Evolutionary conservation across 2,888 invertebrate species (phyloP).

Genomic region (Sylvicola fuscatus): DNA sequence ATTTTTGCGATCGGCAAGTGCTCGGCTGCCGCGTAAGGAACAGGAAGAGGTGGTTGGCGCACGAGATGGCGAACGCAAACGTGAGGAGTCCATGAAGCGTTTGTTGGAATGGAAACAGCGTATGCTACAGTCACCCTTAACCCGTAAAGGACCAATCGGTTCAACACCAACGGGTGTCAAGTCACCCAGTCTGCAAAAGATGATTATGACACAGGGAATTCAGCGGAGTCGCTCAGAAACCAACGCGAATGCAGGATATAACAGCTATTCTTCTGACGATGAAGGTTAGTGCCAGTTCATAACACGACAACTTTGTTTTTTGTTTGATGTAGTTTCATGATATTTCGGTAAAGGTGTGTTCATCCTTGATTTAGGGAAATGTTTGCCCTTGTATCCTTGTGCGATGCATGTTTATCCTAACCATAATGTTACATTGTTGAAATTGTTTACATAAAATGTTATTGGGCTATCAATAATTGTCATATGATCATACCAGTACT

Average conservation of each 20-base stretch:
- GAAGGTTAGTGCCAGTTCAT: conserved; percentile 48
- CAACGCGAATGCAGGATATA: conserved; percentile 40
- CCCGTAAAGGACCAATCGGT: conserved; percentile 51
- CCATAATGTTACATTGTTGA: no score
- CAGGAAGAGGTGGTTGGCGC: conserved; percentile 28
- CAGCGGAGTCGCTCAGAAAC: conserved; percentile 26
- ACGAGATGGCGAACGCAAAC: conserved; percentile 53
- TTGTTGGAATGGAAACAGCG: conserved; percentile 81
- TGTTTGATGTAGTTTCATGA: conserved; percentile 6
- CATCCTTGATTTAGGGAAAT: background rate
- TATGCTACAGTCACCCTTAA: conserved; percentile 76
- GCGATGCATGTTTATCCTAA: no score
- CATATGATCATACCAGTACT: no score
- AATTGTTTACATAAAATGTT: no score
- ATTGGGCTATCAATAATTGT: no score
- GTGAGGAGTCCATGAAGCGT: conserved; percentile 83
- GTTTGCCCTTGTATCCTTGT: no score
- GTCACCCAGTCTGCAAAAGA: background rate
- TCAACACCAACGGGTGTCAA: conserved; percentile 8
- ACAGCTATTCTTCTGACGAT: conserved; percentile 76
- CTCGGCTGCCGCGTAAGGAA: conserved; percentile 43
- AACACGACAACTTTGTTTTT: conserved; percentile 14
- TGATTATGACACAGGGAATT: conserved; percentile 12
- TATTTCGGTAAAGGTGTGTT: conserved; percentile 4
- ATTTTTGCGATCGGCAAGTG: conserved; percentile 67